These are phyloP conservation scores for Prolemur simus DNA, from an alignment of 2,113 vertebrate genomes.

Conservation along the genomic window DNA sequence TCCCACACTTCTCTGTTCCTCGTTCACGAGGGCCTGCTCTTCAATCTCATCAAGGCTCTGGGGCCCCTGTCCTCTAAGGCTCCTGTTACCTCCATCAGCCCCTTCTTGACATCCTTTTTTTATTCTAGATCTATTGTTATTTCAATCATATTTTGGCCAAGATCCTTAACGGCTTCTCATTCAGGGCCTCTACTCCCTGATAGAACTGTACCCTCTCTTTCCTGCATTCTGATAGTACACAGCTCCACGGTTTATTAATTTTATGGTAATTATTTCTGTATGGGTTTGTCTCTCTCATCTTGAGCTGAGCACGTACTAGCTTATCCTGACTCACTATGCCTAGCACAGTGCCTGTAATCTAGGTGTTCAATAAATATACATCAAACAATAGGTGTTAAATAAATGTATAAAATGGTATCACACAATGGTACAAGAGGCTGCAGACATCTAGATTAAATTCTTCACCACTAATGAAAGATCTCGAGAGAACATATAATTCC, in stretches of 20 bases:
- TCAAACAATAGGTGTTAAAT: background rate
- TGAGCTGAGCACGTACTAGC: background rate
- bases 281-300: background rate
- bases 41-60: background rate
- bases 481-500: background rate
- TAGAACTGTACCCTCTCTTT: background rate
- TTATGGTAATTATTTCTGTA: background rate
- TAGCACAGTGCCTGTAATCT: background rate
- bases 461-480: slow-evolving; percentile 3
- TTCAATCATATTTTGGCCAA: background rate
- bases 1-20: background rate
- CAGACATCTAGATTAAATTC: background rate
- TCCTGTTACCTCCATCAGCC: background rate
- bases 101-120: background rate
- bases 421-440: background rate
- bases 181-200: background rate
- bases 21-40: background rate
- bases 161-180: background rate
- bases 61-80: background rate
- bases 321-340: background rate
- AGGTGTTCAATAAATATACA: background rate
- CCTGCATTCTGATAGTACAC: background rate
- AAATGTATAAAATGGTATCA: background rate
- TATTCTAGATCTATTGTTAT: background rate
- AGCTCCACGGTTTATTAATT: background rate